A percentile compares a stretch with the other conserved stretches of the same genome.
Evolutionary conservation across 2,797 vertebrate species (phyloP).

Genomic region (Jordanella pulchra): DNA sequence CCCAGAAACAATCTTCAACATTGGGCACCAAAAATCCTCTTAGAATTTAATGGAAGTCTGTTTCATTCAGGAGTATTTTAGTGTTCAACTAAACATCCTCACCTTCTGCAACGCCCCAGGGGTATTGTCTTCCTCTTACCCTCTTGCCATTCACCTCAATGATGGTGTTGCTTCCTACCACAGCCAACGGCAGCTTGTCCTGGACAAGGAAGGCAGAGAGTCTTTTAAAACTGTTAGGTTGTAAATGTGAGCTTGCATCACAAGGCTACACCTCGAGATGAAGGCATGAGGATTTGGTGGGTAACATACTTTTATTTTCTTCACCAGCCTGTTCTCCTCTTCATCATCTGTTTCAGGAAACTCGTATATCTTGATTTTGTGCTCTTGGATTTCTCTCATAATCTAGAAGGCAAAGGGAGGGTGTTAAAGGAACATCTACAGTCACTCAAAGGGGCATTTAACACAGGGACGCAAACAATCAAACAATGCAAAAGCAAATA

Average conservation of each 20-base stretch:
- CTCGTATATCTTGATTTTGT: constrained; percentile 99
- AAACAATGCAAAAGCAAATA: neutral
- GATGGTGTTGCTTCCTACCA: constrained; percentile 98
- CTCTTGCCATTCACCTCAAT: constrained; percentile 95
- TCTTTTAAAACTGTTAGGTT: neutral
- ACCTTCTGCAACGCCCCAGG: constrained; percentile 99
- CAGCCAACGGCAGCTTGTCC: constrained; percentile 97
- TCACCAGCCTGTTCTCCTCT: constrained; percentile 96
- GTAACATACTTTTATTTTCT: constrained; percentile 91
- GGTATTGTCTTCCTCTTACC: constrained; percentile 95
- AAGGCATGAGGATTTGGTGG: neutral
- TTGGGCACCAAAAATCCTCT: neutral
- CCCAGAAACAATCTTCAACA: neutral
- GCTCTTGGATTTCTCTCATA: constrained; percentile 98
- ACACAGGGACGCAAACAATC: neutral
- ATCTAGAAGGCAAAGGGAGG: constrained; percentile 78
- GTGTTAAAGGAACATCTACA: neutral
- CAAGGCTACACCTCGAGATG: neutral
- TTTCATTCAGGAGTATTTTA: neutral
- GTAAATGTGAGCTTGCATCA: neutral
- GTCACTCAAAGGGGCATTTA: no score
- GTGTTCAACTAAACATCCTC: constrained; percentile 29
- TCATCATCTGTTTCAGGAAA: constrained; percentile 98
- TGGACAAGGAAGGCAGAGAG: constrained; percentile 49
- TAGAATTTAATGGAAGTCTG: neutral